A percentile compares a stretch with the other conserved stretches of the same genome.
These are phyloP conservation scores for Polydrusus pterygomalis DNA, from an alignment of 2,888 invertebrate species.

Conservation along the genomic window DNA sequence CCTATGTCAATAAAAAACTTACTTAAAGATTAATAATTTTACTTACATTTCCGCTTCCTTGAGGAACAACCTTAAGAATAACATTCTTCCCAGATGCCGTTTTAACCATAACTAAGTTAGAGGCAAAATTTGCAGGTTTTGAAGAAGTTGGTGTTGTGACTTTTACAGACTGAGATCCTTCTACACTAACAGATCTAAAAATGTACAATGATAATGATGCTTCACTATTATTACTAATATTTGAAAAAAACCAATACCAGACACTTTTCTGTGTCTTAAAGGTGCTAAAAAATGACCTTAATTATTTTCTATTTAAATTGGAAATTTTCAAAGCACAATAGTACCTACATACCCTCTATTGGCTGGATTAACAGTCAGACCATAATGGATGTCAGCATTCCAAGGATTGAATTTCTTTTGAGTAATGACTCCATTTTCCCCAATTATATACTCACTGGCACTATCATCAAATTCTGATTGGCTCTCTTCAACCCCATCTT, in stretches of 20 bases:
- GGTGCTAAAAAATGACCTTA: too few species aligned
- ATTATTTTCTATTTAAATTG: too few species aligned
- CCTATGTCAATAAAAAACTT: too few species aligned
- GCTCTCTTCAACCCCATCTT: conserved; percentile 65
- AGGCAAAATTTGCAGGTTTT: conserved; percentile 61
- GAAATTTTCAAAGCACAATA: background rate
- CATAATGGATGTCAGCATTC: conserved; percentile 71
- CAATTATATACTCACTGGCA: conserved; percentile 63
- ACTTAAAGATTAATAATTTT: too few species aligned
- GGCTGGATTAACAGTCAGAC: conserved; percentile 68
- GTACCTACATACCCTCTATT: conserved; percentile 67
- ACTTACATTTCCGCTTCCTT: conserved; percentile 62
- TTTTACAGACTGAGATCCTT: conserved; percentile 19
- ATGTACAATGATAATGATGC: background rate
- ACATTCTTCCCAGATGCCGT: conserved; percentile 71
- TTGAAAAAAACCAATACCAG: too few species aligned
- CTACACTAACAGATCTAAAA: conserved; percentile 39
- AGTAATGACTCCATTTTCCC: conserved; percentile 58
- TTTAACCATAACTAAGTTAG: conserved; percentile 70
- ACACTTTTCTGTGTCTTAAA: too few species aligned
- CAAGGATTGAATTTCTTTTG: conserved; percentile 69
- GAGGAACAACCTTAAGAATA: conserved; percentile 69
- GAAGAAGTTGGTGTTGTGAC: conserved; percentile 33
- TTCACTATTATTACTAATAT: too few species aligned
- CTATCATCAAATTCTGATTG: conserved; percentile 66